Evolutionary conservation across 1,140 invertebrate species (phyloP).

Genomic region (Paracyclopina nana): DNA sequence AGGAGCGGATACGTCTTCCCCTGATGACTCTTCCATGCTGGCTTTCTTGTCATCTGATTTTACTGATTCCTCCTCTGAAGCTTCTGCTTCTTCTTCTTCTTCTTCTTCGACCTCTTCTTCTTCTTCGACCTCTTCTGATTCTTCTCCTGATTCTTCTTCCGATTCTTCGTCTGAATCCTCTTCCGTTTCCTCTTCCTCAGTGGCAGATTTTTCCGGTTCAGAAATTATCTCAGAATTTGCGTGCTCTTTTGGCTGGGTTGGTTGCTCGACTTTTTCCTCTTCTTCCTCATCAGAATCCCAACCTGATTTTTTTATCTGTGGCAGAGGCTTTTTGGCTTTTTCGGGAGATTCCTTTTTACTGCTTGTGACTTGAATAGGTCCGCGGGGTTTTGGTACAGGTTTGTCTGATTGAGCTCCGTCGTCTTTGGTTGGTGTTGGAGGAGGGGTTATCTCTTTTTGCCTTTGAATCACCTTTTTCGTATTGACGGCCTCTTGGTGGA

Average conservation of each 20-base stretch:
- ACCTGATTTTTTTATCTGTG: neutral
- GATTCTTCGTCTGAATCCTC: neutral
- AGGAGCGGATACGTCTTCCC: neutral
- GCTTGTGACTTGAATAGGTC: too few relatives aligned
- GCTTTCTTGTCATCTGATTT: constrained; percentile 1
- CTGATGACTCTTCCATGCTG: neutral
- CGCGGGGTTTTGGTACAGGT: too few relatives aligned
- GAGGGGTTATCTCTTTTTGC: too few relatives aligned
- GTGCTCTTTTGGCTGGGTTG: neutral
- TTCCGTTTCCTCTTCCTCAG: neutral
- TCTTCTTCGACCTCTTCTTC: neutral
- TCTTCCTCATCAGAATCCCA: neutral
- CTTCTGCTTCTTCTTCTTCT: neutral
- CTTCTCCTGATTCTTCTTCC: neutral
- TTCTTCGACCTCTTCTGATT: neutral
- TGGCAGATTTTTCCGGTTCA: too few relatives aligned
- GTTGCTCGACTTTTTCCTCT: neutral
- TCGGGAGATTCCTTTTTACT: too few relatives aligned
- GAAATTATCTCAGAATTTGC: too few relatives aligned
- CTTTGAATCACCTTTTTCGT: too few relatives aligned
- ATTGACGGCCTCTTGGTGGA: too few relatives aligned
- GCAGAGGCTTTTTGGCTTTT: neutral
- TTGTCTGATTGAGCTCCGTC: too few relatives aligned
- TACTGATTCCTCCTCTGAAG: neutral
- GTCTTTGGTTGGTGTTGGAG: too few relatives aligned